A percentile compares a stretch with the other conserved stretches of the same genome.
Evolutionary conservation across 2,888 invertebrate genomes (phyloP).

Genomic region (Tupiocoris notatus): DNA sequence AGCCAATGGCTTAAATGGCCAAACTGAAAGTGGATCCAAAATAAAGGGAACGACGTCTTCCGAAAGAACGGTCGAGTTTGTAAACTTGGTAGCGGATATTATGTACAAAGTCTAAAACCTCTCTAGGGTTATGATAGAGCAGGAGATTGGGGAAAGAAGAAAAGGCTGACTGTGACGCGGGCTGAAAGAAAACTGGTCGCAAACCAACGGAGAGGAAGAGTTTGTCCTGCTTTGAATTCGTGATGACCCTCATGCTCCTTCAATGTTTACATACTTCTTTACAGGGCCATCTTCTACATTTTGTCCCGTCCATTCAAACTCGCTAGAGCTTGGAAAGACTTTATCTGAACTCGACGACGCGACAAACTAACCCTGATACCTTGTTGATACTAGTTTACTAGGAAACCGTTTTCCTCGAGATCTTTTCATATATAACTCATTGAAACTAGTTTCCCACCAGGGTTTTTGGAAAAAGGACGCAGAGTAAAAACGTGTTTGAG

Average conservation of each 20-base stretch:
- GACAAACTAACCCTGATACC: neutral
- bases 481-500: too few relatives aligned
- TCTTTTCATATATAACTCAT: too few relatives aligned
- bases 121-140: neutral
- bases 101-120: neutral
- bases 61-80: neutral
- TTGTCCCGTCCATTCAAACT: neutral
- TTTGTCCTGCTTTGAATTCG: constrained; percentile 36
- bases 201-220: neutral
- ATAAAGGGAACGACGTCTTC: neutral
- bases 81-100: neutral
- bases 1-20: too few relatives aligned
- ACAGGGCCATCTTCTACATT: constrained; percentile 12
- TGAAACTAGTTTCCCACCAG: too few relatives aligned
- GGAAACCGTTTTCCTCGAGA: too few relatives aligned
- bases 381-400: neutral
- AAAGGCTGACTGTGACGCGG: neutral
- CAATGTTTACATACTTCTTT: constrained; percentile 28
- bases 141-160: neutral
- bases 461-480: too few relatives aligned
- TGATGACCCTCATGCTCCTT: constrained; percentile 35
- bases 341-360: neutral
- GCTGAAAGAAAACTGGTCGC: neutral
- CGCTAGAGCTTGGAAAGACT: neutral
- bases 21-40: neutral